Base-by-base conservation (phyloP, 2,888 invertebrate genomes). In the Nebria brevicollis region DNA sequence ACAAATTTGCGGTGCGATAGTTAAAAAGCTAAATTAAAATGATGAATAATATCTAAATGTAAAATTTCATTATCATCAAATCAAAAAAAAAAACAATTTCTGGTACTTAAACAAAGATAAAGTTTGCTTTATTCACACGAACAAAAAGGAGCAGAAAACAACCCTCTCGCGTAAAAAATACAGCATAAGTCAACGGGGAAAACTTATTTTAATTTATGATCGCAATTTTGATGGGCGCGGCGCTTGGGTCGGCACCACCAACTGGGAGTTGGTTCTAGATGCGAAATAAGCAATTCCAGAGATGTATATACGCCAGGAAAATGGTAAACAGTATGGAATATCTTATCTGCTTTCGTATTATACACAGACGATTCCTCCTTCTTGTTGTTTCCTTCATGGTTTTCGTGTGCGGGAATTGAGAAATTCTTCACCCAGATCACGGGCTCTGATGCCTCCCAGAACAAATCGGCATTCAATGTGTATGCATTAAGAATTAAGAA, bases 321-420 rank as follows among this genome's bases (percentile, higher is more conserved):
- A 81, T 81, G 81, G 77, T 81, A 81, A 81, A 81, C 81, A 81
- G 76, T 75, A 72, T 34, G 70, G 81, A 81, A 81, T 81, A 81
- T 81, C 76, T 81, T 81, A 77, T 77, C 77, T 75, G 43, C 13
- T 74, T 54, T 7, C 68, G 68, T 26, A 25, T 68, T 6, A 13
- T 7, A 26, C 68, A 25, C 68, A 20, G 68, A 68, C 11, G 25
- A 68, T 25, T 26, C 25, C 68, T 34, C 54, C 11, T 54, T 8
- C 13, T 54, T 54, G 54, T 54, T 54, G 54, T 54, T 1, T 54
- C 54, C 8, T 68, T 68, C 13, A 25, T 68, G 1, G 26, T 68
- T 8, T 8, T 13, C 54, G 54, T 54, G 13, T 54, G 54, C 54
- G 54, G 54, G 54, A 54, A 54, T 54, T 11, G 54, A 54, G 54